phyloP scores from a whole-genome alignment of 2,113 vertebrate species.

The Aptenodytes patagonicus region DNA sequence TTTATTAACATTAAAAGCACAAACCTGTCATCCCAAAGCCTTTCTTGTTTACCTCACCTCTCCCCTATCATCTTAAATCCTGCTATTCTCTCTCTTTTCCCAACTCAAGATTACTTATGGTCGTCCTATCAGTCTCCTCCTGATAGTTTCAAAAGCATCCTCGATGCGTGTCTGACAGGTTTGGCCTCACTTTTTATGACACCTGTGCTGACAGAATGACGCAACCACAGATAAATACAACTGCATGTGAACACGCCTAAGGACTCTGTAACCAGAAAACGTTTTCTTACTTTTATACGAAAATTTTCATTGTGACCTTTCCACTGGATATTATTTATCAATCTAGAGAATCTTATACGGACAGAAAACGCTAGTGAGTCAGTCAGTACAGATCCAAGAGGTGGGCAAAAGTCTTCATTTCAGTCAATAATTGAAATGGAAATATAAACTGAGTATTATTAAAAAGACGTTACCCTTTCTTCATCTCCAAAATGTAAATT shows the following conservation, averaged over 20 bases:
- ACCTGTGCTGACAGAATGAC: not conserved
- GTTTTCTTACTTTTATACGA: not conserved
- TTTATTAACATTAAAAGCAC: not conserved
- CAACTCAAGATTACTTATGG: slow-evolving; percentile 36
- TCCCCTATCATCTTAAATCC: slow-evolving; percentile 36
- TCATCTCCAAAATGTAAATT: not conserved
- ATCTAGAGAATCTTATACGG: accelerated
- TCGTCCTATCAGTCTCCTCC: slow-evolving; percentile 54
- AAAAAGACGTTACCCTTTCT: not conserved
- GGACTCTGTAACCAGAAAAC: not conserved
- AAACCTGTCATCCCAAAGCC: not conserved
- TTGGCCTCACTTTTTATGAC: slow-evolving; percentile 7
- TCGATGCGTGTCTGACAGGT: not conserved
- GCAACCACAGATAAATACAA: not conserved
- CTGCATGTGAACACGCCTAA: not conserved
- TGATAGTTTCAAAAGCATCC: slow-evolving; percentile 39
- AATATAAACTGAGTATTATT: not conserved
- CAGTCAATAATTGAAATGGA: not conserved
- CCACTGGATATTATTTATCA: not conserved
- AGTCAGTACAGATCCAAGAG: not conserved
- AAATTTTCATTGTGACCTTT: not conserved
- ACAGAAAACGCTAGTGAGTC: not conserved
- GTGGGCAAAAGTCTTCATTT: not conserved
- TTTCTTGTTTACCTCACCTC: slow-evolving; percentile 28
- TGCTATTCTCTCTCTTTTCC: slow-evolving; percentile 26